Evolutionary conservation across 92 coral and sea anemone genomes (phyloP).

Genomic region (Actinernus sp.): DNA sequence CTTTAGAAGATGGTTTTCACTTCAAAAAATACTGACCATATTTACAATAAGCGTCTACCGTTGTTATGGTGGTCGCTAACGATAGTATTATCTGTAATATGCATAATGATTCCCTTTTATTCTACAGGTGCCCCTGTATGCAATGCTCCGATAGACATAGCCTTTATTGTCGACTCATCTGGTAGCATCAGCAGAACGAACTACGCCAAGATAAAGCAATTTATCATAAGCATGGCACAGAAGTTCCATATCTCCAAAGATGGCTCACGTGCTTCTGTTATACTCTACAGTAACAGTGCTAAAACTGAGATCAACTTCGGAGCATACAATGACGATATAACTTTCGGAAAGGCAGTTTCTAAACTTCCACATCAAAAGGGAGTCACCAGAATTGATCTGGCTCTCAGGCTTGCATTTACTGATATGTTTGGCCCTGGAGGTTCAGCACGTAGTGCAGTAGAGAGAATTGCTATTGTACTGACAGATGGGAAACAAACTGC

Average conservation of each 20-base stretch:
- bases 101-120: background rate
- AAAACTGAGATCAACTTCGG: slow-evolving; percentile 56
- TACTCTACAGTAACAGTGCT: slow-evolving; percentile 67
- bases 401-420: slow-evolving; percentile 7
- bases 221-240: slow-evolving; percentile 60
- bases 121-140: slow-evolving; percentile 37
- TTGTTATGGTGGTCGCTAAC: too few relatives aligned
- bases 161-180: too few relatives aligned
- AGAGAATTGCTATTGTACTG: slow-evolving; percentile 21
- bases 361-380: slow-evolving; percentile 37
- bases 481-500: slow-evolving; percentile 30
- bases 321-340: slow-evolving; percentile 17
- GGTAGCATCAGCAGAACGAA: slow-evolving; percentile 54
- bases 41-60: too few relatives aligned
- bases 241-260: slow-evolving; percentile 49
- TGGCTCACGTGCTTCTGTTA: slow-evolving; percentile 63
- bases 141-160: slow-evolving; percentile 41
- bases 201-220: slow-evolving; percentile 54
- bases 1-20: too few relatives aligned
- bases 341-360: slow-evolving; percentile 36
- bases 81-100: too few relatives aligned
- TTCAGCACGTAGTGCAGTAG: slow-evolving; percentile 26
- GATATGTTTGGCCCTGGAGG: slow-evolving; percentile 18
- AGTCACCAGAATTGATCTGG: slow-evolving; percentile 35
- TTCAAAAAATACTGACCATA: too few relatives aligned